Conservation (phyloP, 2,888 invertebrate species). For the Drosophila fulvimacula region DNA sequence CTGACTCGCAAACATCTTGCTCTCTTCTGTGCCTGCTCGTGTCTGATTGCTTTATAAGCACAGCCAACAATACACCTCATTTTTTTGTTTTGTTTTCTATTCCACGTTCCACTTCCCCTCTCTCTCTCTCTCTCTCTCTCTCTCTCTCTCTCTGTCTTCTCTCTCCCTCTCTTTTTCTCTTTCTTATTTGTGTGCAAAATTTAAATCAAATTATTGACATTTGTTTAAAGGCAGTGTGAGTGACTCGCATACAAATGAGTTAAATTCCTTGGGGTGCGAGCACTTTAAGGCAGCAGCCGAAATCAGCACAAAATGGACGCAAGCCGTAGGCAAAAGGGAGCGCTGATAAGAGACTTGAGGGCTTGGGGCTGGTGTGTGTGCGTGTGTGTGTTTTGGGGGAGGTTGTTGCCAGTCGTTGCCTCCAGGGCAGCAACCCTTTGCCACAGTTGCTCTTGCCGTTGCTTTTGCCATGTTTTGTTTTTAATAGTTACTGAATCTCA, state of each 20-base stretch:
- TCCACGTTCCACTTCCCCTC: neutral
- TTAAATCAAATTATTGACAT: constrained; percentile 81
- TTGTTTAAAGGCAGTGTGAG: constrained; percentile 70
- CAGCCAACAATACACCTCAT: constrained; percentile 36
- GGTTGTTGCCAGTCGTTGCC: constrained; percentile 38
- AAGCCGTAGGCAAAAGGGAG: constrained; percentile 46
- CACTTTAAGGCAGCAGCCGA: constrained; percentile 57
- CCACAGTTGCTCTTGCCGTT: constrained; percentile 53
- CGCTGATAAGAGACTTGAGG: constrained; percentile 59
- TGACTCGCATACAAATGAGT: constrained; percentile 75
- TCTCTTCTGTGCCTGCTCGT: constrained; percentile 4
- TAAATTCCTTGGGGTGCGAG: constrained; percentile 47
- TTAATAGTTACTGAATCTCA: constrained; percentile 84
- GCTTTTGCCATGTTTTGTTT: constrained; percentile 75
- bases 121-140: neutral
- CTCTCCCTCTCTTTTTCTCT: constrained; percentile 1
- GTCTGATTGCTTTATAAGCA: constrained; percentile 70
- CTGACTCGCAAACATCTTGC: constrained; percentile 18
- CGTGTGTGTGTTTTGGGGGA: constrained; percentile 1
- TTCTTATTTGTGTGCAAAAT: constrained; percentile 59
- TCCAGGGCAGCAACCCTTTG: constrained; percentile 71
- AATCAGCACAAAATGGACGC: constrained; percentile 75
- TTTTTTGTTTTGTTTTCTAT: constrained; percentile 30
- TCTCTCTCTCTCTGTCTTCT: constrained; percentile 1
- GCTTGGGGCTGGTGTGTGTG: constrained; percentile 1